phyloP scores from a whole-genome alignment of 2,797 vertebrate species.

The Danionella dracula region DNA sequence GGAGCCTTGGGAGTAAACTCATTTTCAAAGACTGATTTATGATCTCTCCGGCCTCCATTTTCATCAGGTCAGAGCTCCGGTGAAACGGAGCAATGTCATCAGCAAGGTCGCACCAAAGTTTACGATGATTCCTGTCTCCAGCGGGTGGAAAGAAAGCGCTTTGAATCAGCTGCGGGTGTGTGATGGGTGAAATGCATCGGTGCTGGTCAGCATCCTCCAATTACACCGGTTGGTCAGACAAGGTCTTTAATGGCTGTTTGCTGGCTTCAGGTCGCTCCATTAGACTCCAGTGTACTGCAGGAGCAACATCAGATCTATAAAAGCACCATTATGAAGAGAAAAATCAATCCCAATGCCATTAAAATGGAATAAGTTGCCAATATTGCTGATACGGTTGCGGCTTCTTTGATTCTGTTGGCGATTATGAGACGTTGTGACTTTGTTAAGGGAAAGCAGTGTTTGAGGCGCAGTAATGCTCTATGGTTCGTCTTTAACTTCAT shows the following conservation, averaged over 20 bases:
- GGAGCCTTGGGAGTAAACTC: conserved; percentile 99
- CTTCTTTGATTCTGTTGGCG: conserved; percentile 99
- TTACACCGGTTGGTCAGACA: conserved; percentile 99
- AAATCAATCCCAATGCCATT: conserved; percentile 99
- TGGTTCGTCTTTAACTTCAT: conserved; percentile 99
- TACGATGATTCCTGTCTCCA: conserved; percentile 64
- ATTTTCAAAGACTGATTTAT: conserved; percentile 99
- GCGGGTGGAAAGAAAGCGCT: conserved; percentile 54
- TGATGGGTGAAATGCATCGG: conserved; percentile 86
- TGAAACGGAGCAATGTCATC: conserved; percentile 98
- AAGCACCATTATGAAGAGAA: conserved; percentile 99
- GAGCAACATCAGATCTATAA: conserved; percentile 99
- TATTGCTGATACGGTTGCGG: conserved; percentile 99
- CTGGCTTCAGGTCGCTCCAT: conserved; percentile 99
- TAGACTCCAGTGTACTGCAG: conserved; percentile 99
- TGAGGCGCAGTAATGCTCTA: conserved; percentile 99
- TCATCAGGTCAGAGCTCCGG: conserved; percentile 98
- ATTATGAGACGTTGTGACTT: conserved; percentile 99
- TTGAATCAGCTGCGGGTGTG: conserved; percentile 21
- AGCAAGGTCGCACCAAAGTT: conserved; percentile 91
- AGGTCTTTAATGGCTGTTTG: conserved; percentile 98
- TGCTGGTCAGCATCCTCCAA: conserved; percentile 91
- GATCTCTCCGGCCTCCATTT: conserved; percentile 92
- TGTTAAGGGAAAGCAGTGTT: conserved; percentile 99
- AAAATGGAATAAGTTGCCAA: conserved; percentile 99